phyloP scores from a whole-genome alignment of 2,113 vertebrate genomes.

The Hypomesus transpacificus region DNA sequence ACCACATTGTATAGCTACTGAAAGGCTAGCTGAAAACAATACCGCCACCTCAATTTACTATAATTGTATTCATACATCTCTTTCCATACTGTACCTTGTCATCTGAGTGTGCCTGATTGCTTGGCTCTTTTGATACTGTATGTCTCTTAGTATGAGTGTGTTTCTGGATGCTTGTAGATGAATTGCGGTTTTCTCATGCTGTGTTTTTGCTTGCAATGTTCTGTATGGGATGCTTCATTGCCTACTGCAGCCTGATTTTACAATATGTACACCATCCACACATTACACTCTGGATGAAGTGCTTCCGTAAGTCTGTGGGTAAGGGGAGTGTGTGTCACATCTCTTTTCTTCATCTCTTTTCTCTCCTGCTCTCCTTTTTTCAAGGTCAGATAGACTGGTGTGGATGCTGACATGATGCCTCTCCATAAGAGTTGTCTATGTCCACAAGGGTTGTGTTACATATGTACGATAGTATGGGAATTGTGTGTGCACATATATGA shows the following conservation, averaged over 20 bases:
- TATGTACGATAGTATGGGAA: slow-evolving; percentile 29
- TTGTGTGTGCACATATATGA: slow-evolving; percentile 8
- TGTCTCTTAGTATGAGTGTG: background rate
- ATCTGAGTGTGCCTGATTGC: slow-evolving; percentile 33
- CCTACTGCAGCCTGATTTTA: slow-evolving; percentile 25
- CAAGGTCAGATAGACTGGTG: background rate
- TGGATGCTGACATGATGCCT: slow-evolving; percentile 32
- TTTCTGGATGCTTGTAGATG: background rate
- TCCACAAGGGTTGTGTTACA: slow-evolving; percentile 13
- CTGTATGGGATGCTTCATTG: slow-evolving; percentile 23
- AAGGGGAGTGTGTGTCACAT: background rate
- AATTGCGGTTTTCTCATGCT: background rate
- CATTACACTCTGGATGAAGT: slow-evolving; percentile 8
- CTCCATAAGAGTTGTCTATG: slow-evolving; percentile 9
- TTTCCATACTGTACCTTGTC: background rate
- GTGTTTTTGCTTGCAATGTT: slow-evolving; percentile 5
- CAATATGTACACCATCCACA: slow-evolving; percentile 27
- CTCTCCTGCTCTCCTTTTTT: background rate
- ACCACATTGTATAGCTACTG: slow-evolving; percentile 22
- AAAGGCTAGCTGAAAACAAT: slow-evolving; percentile 12
- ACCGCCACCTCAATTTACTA: background rate
- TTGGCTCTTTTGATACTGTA: slow-evolving; percentile 8
- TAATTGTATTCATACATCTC: background rate
- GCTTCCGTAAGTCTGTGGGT: background rate
- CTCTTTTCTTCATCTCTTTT: background rate